Base-by-base conservation (phyloP, 92 coral and sea anemone genomes). In the Epizoanthus ramosus region DNA sequence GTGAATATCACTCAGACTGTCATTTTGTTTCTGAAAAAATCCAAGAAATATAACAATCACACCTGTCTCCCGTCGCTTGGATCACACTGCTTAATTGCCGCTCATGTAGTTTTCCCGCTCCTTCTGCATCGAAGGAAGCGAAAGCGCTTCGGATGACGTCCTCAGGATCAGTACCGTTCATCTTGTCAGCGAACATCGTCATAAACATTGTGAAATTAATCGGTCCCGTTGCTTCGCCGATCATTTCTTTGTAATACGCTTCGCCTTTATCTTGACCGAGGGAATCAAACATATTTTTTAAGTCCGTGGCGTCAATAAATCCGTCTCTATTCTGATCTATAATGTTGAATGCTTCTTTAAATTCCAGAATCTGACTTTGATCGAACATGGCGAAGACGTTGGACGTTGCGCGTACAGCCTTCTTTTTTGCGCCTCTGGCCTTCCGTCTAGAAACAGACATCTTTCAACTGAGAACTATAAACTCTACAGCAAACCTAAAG, bases 331-430 rank as follows among this genome's bases (percentile, higher is more conserved):
- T 93, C 53, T 95, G 98, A 87, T 95, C 97, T 65, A 95, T 90
- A 93, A 93, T 87, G 71, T 94, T 89, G 91, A 95, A 95, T 64
- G 98, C 98, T 82, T 95, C 98, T 66, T 95, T 95, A 71, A 92
- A 95, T 87, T 95, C 98, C 89, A 91, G 98, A 86, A 95, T 95
- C 90, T 95, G 98, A 56, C 87, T 89, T 69, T 95, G 98, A 74
- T 95, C 98, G 41, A 95, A 95, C 98, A 95, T 95, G 63, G 98
- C 98, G 79, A 95, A 95, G 50, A 95, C 96, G 71, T 93, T 95
- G 18, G 97, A 93, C 14, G 98, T 93, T 14, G 97, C 97, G 50
- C 98, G 75, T 59, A 85, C 95, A 0, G 95, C 98, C 92, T 89
- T 93, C 94, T 95, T 95, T 73, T 95, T 95, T 1, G 93, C 67